These are phyloP conservation scores for Scomber japonicus DNA, from an alignment of 2,113 vertebrate species.

Conservation along the genomic window DNA sequence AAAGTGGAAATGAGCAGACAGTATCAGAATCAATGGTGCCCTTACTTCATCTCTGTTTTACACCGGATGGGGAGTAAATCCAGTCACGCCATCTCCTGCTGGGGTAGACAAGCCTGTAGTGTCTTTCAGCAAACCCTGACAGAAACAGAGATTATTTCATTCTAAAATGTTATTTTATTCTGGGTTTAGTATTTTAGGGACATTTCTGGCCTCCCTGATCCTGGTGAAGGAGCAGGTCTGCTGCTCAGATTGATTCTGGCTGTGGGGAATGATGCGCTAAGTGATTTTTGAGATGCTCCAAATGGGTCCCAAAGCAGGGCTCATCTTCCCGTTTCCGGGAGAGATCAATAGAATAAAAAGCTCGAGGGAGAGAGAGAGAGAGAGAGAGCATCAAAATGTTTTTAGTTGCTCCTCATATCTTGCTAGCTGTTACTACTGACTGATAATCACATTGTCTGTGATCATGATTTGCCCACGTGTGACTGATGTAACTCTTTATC, in stretches of 20 bases:
- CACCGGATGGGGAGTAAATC: constrained; percentile 52
- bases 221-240: constrained; percentile 38
- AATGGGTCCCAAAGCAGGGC: constrained; percentile 84
- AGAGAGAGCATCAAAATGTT: neutral
- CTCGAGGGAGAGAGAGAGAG: constrained; percentile 36
- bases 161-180: neutral
- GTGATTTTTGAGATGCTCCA: constrained; percentile 86
- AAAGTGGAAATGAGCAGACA: constrained; percentile 16
- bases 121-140: constrained; percentile 1
- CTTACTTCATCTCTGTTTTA: constrained; percentile 11
- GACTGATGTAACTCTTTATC: neutral
- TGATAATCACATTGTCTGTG: constrained; percentile 15
- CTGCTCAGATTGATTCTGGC: constrained; percentile 79
- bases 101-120: neutral
- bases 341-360: constrained; percentile 86
- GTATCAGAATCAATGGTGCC: neutral
- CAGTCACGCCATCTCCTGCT: constrained; percentile 44
- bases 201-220: constrained; percentile 26
- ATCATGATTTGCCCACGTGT: neutral
- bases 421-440: neutral
- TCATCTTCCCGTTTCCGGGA: constrained; percentile 83
- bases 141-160: neutral
- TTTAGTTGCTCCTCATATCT: constrained; percentile 15
- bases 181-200: neutral
- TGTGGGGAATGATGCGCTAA: constrained; percentile 80